Base-by-base conservation (phyloP, 2,888 invertebrate genomes). In the Augiades crinisus region DNA sequence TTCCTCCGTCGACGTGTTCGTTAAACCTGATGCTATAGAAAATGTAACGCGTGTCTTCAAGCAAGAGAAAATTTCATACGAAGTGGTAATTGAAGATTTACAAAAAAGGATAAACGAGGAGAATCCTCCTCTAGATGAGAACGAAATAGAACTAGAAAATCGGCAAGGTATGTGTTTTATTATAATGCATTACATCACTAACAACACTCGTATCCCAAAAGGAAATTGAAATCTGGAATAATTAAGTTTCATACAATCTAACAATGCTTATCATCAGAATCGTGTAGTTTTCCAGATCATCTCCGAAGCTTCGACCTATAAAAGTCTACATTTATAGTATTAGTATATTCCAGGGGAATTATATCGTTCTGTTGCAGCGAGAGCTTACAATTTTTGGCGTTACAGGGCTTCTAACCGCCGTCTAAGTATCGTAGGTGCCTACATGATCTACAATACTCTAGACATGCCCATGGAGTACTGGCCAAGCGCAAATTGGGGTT, bases 81-180 rank as follows among this genome's bases (percentile, higher is more conserved):
- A 93, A 45, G 86, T 96, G n/a, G 80, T 95, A 36, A 95, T 96
- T 64, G 91, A 94, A 43, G 94, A 97, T 79, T 76, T 97, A 44
- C 96, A 96, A 76, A 90, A 90, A 65, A 93, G 94, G 40, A 96
- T 96, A 56, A 92, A 96, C 62, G 92, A 92, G 57, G 96, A 96
- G 82, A 96, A 96, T 79, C 95, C 95, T 37, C 91, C 92, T 2
- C 81, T 92, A 10, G 92, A 92, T 53, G 91, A 93, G 66, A 92
- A 93, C 50, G 94, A 94, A 68, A 72, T 91, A 33, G 92, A 92
- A 64, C 90, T 95, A 43, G 92, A 93, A 63, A 93, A 95, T 62
- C 89, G 94, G 70, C 88, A 92, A 91, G 94, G 94, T 94, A 77
- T 77, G 88, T 74, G 55, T 14, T 17, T 19, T 6, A 19, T 19